Evolutionary conservation across 2,888 invertebrate species (phyloP).

Genomic region (Eristalinus aeneus): DNA sequence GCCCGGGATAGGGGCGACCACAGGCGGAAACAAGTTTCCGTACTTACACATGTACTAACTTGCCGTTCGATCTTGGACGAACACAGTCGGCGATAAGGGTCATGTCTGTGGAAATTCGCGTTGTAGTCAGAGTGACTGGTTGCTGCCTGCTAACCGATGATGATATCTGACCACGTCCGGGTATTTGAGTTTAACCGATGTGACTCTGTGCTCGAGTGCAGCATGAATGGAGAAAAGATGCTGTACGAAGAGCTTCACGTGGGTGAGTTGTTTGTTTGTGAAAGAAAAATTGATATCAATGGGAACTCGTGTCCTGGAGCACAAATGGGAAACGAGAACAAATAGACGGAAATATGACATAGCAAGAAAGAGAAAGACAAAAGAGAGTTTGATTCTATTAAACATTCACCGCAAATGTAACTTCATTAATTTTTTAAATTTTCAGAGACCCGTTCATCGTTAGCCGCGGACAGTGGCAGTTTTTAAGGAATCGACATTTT

Average conservation of each 20-base stretch:
- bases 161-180: neutral
- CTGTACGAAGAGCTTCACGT: neutral
- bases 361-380: no score
- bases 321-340: no score
- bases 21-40: slow-evolving; percentile 20
- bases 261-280: neutral
- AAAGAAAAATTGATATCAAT: no score
- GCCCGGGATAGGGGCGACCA: neutral
- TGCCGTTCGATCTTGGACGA: neutral
- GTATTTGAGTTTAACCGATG: neutral
- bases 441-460: no score
- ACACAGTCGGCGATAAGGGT: neutral
- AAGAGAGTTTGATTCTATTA: no score
- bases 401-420: no score
- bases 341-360: no score
- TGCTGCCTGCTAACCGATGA: neutral
- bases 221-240: neutral
- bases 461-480: no score
- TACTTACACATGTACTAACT: neutral
- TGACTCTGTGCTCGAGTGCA: neutral
- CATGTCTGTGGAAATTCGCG: slow-evolving; percentile 2
- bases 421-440: no score
- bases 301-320: neutral
- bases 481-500: no score
- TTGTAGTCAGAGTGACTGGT: neutral